Percentiles rank a stretch among this genome's conserved stretches.
phyloP scores from a whole-genome alignment of 2,113 vertebrate genomes.

The Abramis brama region DNA sequence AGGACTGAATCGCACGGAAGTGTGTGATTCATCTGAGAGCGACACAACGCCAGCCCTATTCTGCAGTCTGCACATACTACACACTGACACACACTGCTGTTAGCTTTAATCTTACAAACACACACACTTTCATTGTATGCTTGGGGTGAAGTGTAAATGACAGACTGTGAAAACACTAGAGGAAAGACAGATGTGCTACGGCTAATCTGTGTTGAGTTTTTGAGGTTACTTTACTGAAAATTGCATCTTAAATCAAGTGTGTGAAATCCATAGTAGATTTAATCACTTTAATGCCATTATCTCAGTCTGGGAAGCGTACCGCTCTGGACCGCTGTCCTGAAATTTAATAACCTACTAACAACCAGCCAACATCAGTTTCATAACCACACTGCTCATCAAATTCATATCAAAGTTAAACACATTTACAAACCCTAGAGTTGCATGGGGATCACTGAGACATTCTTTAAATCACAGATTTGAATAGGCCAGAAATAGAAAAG shows the following conservation, averaged over 20 bases:
- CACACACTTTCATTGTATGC: background rate
- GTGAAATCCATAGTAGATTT: conserved; percentile 31
- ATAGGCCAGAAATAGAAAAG: background rate
- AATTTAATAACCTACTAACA: conserved; percentile 30
- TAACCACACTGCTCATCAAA: conserved; percentile 21
- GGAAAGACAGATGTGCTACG: conserved; percentile 5
- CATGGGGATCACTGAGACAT: background rate
- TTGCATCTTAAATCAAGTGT: conserved; percentile 20
- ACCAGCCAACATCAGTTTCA: conserved; percentile 24
- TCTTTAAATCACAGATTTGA: background rate
- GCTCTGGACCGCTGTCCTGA: conserved; percentile 13
- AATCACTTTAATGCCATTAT: conserved; percentile 17
- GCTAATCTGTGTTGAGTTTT: conserved; percentile 35
- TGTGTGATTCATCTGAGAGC: conserved; percentile 31
- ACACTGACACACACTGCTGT: conserved; percentile 9
- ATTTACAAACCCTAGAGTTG: background rate
- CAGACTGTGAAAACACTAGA: conserved; percentile 30
- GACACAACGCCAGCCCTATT: conserved; percentile 1
- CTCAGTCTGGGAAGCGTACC: background rate
- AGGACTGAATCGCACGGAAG: background rate
- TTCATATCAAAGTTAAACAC: conserved; percentile 34
- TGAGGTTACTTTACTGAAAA: conserved; percentile 35
- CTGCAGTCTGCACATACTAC: background rate
- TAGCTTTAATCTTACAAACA: conserved; percentile 20
- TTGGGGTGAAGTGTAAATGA: conserved; percentile 23